Percentiles rank a stretch among this genome's conserved stretches.
phyloP scores from a whole-genome alignment of 2,797 vertebrate species.

The Amblyraja radiata region DNA sequence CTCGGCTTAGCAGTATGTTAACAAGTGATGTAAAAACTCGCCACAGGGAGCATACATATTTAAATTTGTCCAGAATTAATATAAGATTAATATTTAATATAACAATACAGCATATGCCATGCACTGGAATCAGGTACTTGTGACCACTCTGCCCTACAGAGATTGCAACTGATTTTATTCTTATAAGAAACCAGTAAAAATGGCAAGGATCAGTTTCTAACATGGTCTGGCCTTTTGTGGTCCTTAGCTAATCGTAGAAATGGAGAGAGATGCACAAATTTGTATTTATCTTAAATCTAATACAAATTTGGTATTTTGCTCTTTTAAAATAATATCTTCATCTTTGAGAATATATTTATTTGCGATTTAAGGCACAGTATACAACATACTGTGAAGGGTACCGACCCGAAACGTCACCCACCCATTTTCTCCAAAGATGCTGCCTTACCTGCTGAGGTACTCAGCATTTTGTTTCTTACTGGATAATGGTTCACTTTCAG shows the following conservation, averaged over 20 bases:
- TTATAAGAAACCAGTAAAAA: neutral
- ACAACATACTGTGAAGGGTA: neutral
- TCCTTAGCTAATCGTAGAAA: neutral
- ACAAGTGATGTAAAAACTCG: conserved; percentile 19
- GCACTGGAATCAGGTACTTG: conserved; percentile 2
- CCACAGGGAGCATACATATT: conserved; percentile 11
- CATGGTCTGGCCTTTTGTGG: neutral
- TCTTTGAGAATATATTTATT: neutral
- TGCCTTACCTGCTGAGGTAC: too few relatives aligned
- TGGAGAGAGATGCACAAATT: neutral
- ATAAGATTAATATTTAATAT: conserved; percentile 32
- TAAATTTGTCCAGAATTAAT: conserved; percentile 27
- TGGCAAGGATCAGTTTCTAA: too few relatives aligned
- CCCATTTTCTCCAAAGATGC: too few relatives aligned
- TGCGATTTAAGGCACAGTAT: neutral
- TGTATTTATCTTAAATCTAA: neutral
- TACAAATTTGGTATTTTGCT: neutral
- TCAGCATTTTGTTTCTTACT: too few relatives aligned
- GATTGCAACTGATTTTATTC: conserved; percentile 1
- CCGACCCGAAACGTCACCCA: too few relatives aligned
- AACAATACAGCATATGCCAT: neutral
- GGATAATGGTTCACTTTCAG: neutral
- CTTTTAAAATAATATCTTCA: neutral
- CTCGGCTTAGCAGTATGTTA: neutral
- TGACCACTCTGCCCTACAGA: neutral